Evolutionary conservation across 2,113 vertebrate genomes (phyloP).

Genomic region (Columba livia): DNA sequence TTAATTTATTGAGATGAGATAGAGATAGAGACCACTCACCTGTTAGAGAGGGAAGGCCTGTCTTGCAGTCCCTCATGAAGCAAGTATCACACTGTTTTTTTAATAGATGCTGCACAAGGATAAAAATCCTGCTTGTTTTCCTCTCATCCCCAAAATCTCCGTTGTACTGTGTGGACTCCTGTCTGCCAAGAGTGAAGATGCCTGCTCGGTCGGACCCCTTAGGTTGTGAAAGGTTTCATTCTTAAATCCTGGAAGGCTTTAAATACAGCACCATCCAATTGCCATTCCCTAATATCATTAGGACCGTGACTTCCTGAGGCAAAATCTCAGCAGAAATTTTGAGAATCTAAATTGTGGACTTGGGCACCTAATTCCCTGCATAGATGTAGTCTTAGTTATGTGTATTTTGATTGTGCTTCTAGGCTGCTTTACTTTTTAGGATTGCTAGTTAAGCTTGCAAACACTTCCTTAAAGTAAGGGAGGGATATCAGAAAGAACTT

Average conservation of each 20-base stretch:
- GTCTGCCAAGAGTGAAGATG: not conserved
- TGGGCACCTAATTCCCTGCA: not conserved
- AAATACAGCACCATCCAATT: not conserved
- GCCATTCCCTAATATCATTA: not conserved
- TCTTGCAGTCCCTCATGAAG: not conserved
- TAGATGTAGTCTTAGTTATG: not conserved
- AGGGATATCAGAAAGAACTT: not conserved
- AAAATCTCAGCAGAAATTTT: not conserved
- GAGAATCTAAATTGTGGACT: not conserved
- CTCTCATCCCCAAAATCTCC: not conserved
- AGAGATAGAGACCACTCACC: not conserved
- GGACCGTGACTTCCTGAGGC: not conserved
- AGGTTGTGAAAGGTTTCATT: not conserved
- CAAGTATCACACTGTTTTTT: not conserved
- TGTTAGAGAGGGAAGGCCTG: not conserved
- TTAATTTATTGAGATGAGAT: not conserved
- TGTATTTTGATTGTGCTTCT: not conserved
- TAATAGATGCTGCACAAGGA: not conserved
- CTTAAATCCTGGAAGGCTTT: not conserved
- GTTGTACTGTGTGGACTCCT: not conserved
- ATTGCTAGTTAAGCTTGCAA: conserved; percentile 12
- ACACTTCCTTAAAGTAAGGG: not conserved
- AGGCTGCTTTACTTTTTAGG: not conserved
- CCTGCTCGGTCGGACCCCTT: not conserved
- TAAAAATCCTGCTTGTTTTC: not conserved